Conservation (phyloP, 2,888 invertebrate species). For the Melikaiella ostensackeni region DNA sequence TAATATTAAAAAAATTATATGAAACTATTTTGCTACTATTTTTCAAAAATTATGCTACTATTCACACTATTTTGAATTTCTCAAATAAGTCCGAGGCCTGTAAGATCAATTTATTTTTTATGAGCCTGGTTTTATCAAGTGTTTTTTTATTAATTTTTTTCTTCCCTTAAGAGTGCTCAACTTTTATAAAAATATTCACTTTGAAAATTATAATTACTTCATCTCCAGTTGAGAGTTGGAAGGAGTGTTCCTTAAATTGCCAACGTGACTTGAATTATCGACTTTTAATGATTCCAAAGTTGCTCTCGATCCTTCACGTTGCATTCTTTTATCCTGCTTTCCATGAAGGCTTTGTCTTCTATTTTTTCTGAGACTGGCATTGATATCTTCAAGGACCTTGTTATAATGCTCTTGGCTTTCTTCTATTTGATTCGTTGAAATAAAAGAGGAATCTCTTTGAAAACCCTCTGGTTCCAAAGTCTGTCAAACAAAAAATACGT, state of each 20-base stretch:
- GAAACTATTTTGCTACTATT: no score
- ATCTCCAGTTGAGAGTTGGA: constrained; percentile 65
- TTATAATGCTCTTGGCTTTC: constrained; percentile 63
- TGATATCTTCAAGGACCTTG: constrained; percentile 65
- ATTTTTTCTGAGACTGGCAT: constrained; percentile 61
- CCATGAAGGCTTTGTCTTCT: constrained; percentile 54
- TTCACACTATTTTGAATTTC: no score
- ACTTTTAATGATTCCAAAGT: constrained; percentile 60
- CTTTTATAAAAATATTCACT: neutral
- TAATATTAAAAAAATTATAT: no score
- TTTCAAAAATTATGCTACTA: no score
- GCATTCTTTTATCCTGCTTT: constrained; percentile 60
- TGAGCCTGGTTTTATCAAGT: no score
- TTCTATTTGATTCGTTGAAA: constrained; percentile 26
- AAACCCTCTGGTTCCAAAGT: constrained; percentile 18
- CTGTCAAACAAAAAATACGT: neutral
- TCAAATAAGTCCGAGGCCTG: no score
- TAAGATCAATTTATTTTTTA: no score
- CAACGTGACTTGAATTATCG: constrained; percentile 52
- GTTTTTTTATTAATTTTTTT: no score
- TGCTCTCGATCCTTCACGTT: constrained; percentile 60
- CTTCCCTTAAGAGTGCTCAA: no score
- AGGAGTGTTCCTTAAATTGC: constrained; percentile 61
- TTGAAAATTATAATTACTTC: constrained; percentile 57
- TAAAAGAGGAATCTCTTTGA: constrained; percentile 30